Evolutionary conservation across 2,888 invertebrate genomes (phyloP), one percentile per base, ranked within the genome.

Genomic region (Zygaena filipendulae): DNA sequence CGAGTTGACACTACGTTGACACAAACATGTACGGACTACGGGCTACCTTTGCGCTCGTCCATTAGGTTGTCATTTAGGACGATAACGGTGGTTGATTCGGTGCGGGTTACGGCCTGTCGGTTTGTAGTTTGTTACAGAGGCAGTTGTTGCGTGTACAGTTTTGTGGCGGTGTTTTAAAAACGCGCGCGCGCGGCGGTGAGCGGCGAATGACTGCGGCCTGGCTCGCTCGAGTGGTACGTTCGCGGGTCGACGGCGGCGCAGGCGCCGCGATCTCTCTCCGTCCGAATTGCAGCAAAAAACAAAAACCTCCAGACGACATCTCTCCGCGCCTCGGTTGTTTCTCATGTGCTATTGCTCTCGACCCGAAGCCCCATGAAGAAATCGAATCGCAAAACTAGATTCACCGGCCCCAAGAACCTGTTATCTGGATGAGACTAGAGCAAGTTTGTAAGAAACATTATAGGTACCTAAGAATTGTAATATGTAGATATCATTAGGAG

Each of bases 61-160:
- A 77, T 77, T 68, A 67, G 71, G 46, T 59, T 60, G 59, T 71
- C 75, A 75, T 75, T 70, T 66, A 62, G 69, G 70, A 63, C 72
- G 69, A 61, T 72, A 74, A 74, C 72, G 71, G 72, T 74, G 49
- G 52, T 40, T 44, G 57, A 49, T 60, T 61, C 52, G 57, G 54
- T 49, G 49, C 47, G 48, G 45, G 43, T 40, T 46, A 47, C 45
- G 47, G 45, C 16, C 16, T 16, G 4, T 16, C 16, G n/a, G n/a
- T n/a, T n/a, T n/a, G 45, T 27, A 29, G 32, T 32, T 27, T 24
- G n/a, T n/a, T n/a, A n/a, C n/a, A n/a, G n/a, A n/a, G n/a, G n/a
- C n/a, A n/a, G n/a, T n/a, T n/a, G n/a, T n/a, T n/a, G n/a, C n/a
- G n/a, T n/a, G n/a, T n/a, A n/a, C n/a, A n/a, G n/a, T n/a, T n/a